phyloP scores from a whole-genome alignment of 1,140 invertebrate genomes.

The Argopecten irradians region DNA sequence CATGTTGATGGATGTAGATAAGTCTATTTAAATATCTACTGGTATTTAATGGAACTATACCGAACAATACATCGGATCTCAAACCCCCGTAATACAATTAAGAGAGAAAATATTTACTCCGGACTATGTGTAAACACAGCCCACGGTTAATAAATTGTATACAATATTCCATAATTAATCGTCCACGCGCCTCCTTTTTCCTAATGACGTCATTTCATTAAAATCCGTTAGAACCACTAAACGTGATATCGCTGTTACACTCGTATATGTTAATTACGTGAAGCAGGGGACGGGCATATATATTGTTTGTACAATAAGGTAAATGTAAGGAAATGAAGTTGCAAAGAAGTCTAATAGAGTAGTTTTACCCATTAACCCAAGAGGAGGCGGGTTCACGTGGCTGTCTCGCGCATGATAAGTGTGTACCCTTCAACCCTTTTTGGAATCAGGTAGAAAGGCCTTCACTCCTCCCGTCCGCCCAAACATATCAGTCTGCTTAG shows the following conservation, averaged over 20 bases:
- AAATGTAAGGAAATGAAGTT: not conserved
- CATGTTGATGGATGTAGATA: not conserved
- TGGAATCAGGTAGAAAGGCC: not conserved
- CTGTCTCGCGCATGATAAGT: not conserved
- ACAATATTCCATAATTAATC: not conserved
- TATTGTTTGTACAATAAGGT: not conserved
- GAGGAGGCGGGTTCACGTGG: not conserved
- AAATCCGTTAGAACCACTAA: not conserved
- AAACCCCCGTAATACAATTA: not conserved
- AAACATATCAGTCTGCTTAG: not conserved
- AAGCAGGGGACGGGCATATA: not conserved
- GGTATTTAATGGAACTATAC: not conserved
- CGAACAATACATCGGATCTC: not conserved
- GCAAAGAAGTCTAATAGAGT: not conserved
- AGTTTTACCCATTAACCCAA: not conserved
- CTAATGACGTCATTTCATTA: not conserved
- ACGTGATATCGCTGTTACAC: not conserved
- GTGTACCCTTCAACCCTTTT: not conserved
- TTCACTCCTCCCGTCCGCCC: not conserved
- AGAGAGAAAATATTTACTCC: not conserved
- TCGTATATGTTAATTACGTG: not conserved
- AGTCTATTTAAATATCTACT: not conserved
- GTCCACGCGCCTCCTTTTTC: not conserved
- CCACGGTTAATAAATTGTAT: conserved; percentile 10
- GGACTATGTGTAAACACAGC: not conserved